Conservation (phyloP, 2,888 invertebrate species). For the Dromius quadrimaculatus region DNA sequence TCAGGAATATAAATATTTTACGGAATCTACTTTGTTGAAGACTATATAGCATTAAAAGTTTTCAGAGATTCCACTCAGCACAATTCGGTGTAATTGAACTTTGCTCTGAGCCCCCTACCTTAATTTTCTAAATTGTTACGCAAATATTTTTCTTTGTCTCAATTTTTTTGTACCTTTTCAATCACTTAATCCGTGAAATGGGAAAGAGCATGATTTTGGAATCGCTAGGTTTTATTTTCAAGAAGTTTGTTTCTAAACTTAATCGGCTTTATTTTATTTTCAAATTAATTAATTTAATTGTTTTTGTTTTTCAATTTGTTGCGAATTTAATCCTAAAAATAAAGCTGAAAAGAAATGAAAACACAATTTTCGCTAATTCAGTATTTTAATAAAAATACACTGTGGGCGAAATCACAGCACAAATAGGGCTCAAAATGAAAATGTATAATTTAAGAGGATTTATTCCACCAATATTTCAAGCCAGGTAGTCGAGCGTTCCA, state of each 20-base stretch:
- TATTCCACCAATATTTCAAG: too few relatives aligned
- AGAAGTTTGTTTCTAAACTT: background rate
- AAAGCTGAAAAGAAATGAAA: too few relatives aligned
- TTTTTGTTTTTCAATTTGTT: background rate
- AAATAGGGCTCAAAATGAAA: too few relatives aligned
- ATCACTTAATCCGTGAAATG: background rate
- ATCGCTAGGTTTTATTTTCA: background rate
- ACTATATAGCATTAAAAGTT: slow-evolving; percentile 34
- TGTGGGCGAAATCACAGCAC: too few relatives aligned
- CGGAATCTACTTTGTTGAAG: slow-evolving; percentile 16
- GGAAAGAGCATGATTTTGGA: background rate
- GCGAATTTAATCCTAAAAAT: background rate
- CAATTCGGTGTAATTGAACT: slow-evolving; percentile 7
- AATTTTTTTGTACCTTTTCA: slow-evolving; percentile 4
- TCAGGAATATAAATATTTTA: slow-evolving; percentile 29
- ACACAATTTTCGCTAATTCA: too few relatives aligned
- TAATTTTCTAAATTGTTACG: slow-evolving; percentile 29
- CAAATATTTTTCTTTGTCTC: slow-evolving; percentile 26
- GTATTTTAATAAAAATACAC: too few relatives aligned
- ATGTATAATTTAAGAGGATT: too few relatives aligned
- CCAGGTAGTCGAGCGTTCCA: too few relatives aligned
- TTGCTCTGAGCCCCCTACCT: background rate
- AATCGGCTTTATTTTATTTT: slow-evolving; percentile 3
- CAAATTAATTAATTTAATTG: background rate
- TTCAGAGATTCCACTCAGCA: slow-evolving; percentile 5